Evolutionary conservation across 2,797 vertebrate genomes (phyloP).

Genomic region (Naso thynnoides): DNA sequence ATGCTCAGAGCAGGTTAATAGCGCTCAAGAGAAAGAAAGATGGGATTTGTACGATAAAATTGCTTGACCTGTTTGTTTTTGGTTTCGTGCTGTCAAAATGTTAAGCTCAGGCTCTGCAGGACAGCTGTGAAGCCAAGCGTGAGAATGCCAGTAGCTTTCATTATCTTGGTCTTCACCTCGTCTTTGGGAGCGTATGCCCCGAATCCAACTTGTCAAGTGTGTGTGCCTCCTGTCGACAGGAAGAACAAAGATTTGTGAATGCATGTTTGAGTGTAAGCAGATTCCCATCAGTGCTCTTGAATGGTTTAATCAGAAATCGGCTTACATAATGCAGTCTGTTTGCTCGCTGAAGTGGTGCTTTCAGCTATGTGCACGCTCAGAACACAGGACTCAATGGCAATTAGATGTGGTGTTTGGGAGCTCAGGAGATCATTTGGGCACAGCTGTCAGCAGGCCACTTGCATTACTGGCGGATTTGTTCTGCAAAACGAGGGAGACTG

Average conservation of each 20-base stretch:
- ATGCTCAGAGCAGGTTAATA: constrained; percentile 5
- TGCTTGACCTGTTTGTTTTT: constrained; percentile 39
- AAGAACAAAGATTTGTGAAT: constrained; percentile 13
- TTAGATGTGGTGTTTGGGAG: constrained; percentile 42
- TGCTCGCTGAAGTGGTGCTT: constrained; percentile 46
- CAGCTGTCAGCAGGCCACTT: constrained; percentile 46
- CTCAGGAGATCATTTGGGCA: constrained; percentile 50
- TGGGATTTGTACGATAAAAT: constrained; percentile 9
- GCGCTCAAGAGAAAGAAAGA: neutral
- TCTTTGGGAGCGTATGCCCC: constrained; percentile 7
- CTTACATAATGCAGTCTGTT: constrained; percentile 35
- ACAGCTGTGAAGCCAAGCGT: constrained; percentile 17
- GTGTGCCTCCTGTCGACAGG: neutral
- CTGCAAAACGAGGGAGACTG: neutral
- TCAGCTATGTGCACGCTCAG: neutral
- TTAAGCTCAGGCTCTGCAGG: constrained; percentile 15
- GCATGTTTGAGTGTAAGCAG: constrained; percentile 9
- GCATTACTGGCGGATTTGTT: constrained; percentile 28
- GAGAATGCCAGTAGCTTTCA: constrained; percentile 31
- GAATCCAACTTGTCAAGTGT: constrained; percentile 16
- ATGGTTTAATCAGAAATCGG: constrained; percentile 43
- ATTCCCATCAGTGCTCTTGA: constrained; percentile 39
- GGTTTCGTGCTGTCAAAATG: constrained; percentile 1
- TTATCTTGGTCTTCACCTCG: constrained; percentile 24
- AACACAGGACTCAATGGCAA: constrained; percentile 36